Base-by-base conservation (phyloP, 2,888 invertebrate species). In the Idaea aversata region DNA sequence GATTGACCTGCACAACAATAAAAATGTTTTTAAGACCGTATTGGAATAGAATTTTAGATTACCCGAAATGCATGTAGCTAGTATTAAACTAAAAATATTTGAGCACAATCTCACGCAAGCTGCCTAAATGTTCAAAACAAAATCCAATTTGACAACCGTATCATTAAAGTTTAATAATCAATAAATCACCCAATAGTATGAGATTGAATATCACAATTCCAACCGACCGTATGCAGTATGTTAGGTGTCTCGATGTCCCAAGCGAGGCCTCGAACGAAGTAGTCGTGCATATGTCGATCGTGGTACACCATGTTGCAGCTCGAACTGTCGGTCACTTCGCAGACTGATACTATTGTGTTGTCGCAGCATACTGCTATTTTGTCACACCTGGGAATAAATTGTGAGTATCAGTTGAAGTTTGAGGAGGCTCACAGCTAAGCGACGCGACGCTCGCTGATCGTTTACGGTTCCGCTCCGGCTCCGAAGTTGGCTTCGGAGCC, bases 181-280 rank as follows among this genome's bases (percentile, higher is more conserved):
- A 15, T 63, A 66, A 68, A 78, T 72, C 75, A 77, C 25, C 65
- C 67, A 68, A 89, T 64, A 34, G 69, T 77, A 70, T 94, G 94
- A 13, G 84, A 82, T 67, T 86, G 84, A 15, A 94, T 78, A 70
- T 86, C 84, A 61, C 90, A 90, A 73, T 94, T 94, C 94, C 94
- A 95, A n/a, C 94, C 94, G 16, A 94, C 93, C 0, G 94, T 89
- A 73, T 93, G 91, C 1, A 95, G 85, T 34, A 82, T 72, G 62
- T 84, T 79, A 25, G 75, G 75, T 1, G 87, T 82, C 3, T 78
- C 79, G 5, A 80, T 70, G 72, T 91, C 90, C 95, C 95, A 95
- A 0, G 93, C 89, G 5, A 93, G 70, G 10, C 94, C 94, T 69
- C 94, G 86, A 1, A 94, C 94, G 76, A 90, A 93, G 75, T 94